Base-by-base conservation (phyloP, 2,888 invertebrate genomes). In the Theretra japonica region DNA sequence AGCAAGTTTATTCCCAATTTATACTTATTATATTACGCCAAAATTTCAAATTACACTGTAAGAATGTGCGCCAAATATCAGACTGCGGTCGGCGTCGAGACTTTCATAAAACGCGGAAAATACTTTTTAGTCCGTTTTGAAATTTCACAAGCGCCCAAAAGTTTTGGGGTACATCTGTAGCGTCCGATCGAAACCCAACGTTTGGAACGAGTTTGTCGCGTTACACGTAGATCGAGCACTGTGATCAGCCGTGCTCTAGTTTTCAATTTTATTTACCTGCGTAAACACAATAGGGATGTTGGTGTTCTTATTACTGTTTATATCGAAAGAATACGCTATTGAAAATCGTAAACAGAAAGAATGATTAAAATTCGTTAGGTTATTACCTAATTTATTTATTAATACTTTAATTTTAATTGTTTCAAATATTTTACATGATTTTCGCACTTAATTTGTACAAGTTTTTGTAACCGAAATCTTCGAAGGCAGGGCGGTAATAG, bases 241-340 rank as follows among this genome's bases (percentile, higher is more conserved):
- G 48, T 23, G 48, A 41, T 62, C 62, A n/a, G 33, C 23, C 48
- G 48, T 65, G 65, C 23, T 65, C 48, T 41, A 65, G 48, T 65
- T 65, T 65, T 65, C 65, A 41, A 19, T 62, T 65, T 33, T 33
- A 62, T 65, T 21, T 48, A 65, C 65, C 48, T 65, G 41, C 48
- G 23, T 23, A 65, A 65, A 65, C 41, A 48, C 17, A 48, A 65
- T 48, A 28, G 28, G 28, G 28, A 28, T 28, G 28, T 33, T 60
- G 28, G 28, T 30, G 30, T 60, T 60, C 30, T 6, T 19, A 28
- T 5, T 28, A 2, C 5, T 2, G 5, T 2, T 28, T 28, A 28
- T 28, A 28, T 28, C 28, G 28, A 28, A 28, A 5, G 28, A 28
- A 0, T 28, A 28, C 28, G 28, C 28, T 0, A 28, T 28, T 0